phyloP scores from a whole-genome alignment of 2,888 invertebrate species.

The Dynastes maya region DNA sequence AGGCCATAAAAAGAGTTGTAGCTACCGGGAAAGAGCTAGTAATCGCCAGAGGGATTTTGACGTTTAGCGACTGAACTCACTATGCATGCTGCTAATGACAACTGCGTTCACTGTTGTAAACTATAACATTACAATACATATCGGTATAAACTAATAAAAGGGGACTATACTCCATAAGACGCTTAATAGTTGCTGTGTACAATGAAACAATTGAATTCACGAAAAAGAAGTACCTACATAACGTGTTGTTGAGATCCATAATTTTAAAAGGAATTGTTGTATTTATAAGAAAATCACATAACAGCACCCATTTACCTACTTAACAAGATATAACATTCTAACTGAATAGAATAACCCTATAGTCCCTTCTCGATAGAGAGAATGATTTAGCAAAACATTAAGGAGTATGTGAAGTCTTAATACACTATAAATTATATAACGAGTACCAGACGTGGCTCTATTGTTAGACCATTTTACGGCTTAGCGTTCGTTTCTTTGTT shows the following conservation, averaged over 20 bases:
- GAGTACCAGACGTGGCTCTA: slow-evolving; percentile 28
- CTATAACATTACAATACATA: too few species aligned
- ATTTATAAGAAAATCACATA: slow-evolving; percentile 3
- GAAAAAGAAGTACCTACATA: too few species aligned
- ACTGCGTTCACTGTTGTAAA: too few species aligned
- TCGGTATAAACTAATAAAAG: too few species aligned
- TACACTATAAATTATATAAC: slow-evolving; percentile 39
- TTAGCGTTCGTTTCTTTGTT: slow-evolving; percentile 37
- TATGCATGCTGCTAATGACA: too few species aligned
- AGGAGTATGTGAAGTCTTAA: slow-evolving; percentile 30
- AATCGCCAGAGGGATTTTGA: too few species aligned
- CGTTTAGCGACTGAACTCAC: too few species aligned
- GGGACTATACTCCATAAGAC: too few species aligned
- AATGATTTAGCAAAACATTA: slow-evolving; percentile 41
- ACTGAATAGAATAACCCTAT: slow-evolving; percentile 13
- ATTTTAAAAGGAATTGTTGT: not conserved
- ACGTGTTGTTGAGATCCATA: not conserved
- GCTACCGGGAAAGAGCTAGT: too few species aligned
- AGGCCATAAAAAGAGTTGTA: too few species aligned
- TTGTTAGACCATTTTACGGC: slow-evolving; percentile 39
- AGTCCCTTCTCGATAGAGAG: not conserved
- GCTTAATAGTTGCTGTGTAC: too few species aligned
- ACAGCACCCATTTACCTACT: not conserved
- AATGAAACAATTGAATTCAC: too few species aligned
- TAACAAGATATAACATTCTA: slow-evolving; percentile 26